phyloP scores from a whole-genome alignment of 2,797 vertebrate genomes.

The Pangasius krempfi region DNA sequence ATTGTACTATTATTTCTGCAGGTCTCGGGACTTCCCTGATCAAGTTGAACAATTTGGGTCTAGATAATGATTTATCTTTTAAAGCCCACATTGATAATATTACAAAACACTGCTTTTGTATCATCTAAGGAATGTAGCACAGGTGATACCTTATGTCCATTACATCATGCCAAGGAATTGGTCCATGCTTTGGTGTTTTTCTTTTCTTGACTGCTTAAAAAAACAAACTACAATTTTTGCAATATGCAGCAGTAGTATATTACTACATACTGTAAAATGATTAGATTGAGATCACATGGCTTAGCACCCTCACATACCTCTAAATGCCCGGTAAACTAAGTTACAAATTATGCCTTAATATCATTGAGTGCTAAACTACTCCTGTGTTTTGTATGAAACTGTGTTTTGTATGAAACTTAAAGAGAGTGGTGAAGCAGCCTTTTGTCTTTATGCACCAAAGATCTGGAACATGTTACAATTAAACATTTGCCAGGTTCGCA shows the following conservation, averaged over 20 bases:
- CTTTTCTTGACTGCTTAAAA: background rate
- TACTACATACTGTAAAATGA: background rate
- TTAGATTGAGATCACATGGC: background rate
- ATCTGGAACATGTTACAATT: background rate
- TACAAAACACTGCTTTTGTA: background rate
- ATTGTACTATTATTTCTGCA: slow-evolving; percentile 10
- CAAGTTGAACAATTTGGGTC: background rate
- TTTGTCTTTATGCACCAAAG: background rate
- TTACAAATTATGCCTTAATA: background rate
- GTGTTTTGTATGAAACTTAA: background rate
- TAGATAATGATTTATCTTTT: background rate
- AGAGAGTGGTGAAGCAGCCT: background rate
- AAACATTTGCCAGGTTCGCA: background rate
- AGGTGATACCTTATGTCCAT: background rate
- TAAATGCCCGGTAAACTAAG: background rate
- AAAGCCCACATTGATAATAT: background rate
- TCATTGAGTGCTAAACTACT: background rate
- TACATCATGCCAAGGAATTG: background rate
- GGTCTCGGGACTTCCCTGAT: background rate
- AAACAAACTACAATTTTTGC: background rate
- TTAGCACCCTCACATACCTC: background rate
- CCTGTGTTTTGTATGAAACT: background rate
- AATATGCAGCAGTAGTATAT: background rate
- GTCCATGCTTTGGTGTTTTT: background rate
- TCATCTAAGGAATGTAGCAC: background rate